phyloP scores from a whole-genome alignment of 2,888 invertebrate species.

The Drosophila neonasuta region DNA sequence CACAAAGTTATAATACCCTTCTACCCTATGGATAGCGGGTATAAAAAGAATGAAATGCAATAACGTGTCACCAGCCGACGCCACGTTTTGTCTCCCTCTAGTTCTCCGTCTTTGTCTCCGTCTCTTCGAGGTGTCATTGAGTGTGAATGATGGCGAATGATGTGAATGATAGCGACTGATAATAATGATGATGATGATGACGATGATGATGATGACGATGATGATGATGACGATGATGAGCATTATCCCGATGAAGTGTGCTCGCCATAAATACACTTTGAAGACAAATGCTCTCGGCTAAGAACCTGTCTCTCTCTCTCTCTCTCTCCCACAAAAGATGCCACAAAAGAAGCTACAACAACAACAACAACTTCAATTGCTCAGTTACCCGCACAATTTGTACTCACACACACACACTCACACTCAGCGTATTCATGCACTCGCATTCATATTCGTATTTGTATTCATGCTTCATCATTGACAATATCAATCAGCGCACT shows the following conservation, averaged over 20 bases:
- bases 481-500: constrained; percentile 50
- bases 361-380: constrained; percentile 2
- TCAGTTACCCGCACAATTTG: constrained; percentile 2
- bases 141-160: constrained; percentile 20
- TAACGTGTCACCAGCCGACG: constrained; percentile 53
- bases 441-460: constrained; percentile 32
- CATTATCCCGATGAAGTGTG: constrained; percentile 54
- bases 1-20: no score
- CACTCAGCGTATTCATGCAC: constrained; percentile 10
- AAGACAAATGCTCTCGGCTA: constrained; percentile 49
- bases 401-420: constrained; percentile 11
- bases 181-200: constrained; percentile 14
- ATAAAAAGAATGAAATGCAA: constrained; percentile 52
- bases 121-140: constrained; percentile 55
- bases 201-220: constrained; percentile 25
- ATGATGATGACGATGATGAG: constrained; percentile 34
- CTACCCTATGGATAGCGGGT: no score
- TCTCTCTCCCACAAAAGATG: constrained; percentile 17
- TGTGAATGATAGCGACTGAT: constrained; percentile 8
- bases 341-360: constrained; percentile 10
- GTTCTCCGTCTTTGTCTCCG: background rate
- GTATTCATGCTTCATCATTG: constrained; percentile 44
- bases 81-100: constrained; percentile 9
- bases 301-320: constrained; percentile 23
- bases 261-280: constrained; percentile 62